Percentiles rank a stretch among this genome's conserved stretches.
These are phyloP conservation scores for Coregonus suidteri DNA, from an alignment of 2,797 vertebrate genomes.

Conservation along the genomic window DNA sequence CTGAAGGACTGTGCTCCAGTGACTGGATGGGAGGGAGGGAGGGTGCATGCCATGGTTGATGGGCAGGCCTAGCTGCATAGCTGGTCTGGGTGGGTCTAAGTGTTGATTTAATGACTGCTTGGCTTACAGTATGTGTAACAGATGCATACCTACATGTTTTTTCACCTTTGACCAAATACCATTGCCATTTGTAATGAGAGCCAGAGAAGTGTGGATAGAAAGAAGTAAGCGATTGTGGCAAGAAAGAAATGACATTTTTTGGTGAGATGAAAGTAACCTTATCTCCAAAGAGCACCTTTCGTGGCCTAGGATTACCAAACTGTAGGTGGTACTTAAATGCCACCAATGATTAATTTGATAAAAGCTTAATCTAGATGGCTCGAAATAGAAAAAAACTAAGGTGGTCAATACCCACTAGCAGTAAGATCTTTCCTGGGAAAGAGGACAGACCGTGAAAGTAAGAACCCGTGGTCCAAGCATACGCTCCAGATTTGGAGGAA, in stretches of 20 bases:
- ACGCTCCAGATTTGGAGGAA: no score
- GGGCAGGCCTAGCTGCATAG: neutral
- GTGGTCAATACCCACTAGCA: no score
- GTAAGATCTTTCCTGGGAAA: no score
- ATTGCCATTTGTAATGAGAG: neutral
- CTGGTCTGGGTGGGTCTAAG: neutral
- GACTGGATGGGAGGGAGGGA: neutral
- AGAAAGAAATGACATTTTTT: neutral
- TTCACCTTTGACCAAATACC: neutral
- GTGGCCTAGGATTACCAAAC: no score
- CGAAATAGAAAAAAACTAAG: no score
- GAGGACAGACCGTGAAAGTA: no score
- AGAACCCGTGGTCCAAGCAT: no score
- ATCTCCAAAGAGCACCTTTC: neutral
- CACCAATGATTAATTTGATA: no score
- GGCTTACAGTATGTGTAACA: no score
- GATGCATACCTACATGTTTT: neutral
- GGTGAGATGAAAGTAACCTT: neutral
- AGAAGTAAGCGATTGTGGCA: neutral
- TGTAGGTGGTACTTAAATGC: no score
- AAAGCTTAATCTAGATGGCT: no score
- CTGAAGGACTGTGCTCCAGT: neutral
- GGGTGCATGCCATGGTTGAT: neutral
- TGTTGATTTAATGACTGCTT: no score
- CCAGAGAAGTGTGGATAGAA: neutral